These are phyloP conservation scores for Herminia tarsipennalis DNA, from an alignment of 2,888 invertebrate species.

Conservation along the genomic window DNA sequence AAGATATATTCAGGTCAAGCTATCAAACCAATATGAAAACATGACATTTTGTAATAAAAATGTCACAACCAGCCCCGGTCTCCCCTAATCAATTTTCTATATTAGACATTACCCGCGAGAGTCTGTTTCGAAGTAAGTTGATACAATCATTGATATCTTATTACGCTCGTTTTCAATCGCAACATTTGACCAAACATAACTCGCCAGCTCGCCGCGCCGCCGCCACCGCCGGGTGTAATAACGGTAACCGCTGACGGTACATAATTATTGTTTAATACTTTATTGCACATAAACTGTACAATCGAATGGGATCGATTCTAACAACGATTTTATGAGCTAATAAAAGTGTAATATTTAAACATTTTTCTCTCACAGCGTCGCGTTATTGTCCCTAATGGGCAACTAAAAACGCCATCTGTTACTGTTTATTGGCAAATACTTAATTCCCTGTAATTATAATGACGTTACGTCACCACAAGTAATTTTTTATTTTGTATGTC, in stretches of 20 bases:
- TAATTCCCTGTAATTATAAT: constrained; percentile 33
- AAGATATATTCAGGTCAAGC: too few species aligned
- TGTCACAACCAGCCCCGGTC: too few species aligned
- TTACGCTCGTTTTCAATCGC: too few species aligned
- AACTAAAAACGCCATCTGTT: constrained; percentile 34
- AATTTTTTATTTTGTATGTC: constrained; percentile 1
- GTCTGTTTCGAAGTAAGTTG: too few species aligned
- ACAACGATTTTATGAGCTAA: constrained; percentile 51
- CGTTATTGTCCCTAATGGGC: constrained; percentile 46
- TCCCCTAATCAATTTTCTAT: too few species aligned
- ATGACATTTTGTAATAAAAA: too few species aligned
- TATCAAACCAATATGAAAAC: too few species aligned
- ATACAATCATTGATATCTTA: too few species aligned
- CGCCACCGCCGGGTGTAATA: neutral
- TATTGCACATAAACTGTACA: constrained; percentile 40
- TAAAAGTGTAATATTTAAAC: constrained; percentile 49
- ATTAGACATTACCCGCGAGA: too few species aligned
- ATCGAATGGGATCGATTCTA: constrained; percentile 39
- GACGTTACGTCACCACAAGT: constrained; percentile 5
- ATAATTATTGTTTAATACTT: constrained; percentile 47
- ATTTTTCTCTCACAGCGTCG: constrained; percentile 38
- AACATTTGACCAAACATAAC: neutral
- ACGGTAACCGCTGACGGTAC: constrained; percentile 17
- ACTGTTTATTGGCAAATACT: constrained; percentile 49
- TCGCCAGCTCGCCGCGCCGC: neutral